A percentile compares a stretch with the other conserved stretches of the same genome.
Conservation (phyloP, 2,113 vertebrate species). For the Vulpes lagopus region DNA sequence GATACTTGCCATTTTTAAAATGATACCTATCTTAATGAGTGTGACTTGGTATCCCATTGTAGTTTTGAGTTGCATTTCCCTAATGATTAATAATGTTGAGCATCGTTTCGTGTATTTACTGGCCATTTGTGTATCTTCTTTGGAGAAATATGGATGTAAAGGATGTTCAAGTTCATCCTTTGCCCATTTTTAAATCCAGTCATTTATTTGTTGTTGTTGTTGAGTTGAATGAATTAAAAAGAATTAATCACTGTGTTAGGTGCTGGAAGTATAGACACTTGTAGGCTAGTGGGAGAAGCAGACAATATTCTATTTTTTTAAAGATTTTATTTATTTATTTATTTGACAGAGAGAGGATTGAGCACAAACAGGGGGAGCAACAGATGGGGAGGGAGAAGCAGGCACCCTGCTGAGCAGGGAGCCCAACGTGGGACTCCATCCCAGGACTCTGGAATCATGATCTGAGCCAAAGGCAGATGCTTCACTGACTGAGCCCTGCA, state of each 20-base stretch:
- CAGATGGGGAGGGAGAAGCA: too few relatives aligned
- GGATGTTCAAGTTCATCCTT: slow-evolving; percentile 12
- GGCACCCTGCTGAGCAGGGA: too few relatives aligned
- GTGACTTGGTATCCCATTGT: not conserved
- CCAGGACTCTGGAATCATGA: too few relatives aligned
- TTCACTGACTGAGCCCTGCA: too few relatives aligned
- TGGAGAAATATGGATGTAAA: not conserved
- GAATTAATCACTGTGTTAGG: not conserved
- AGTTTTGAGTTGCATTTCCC: slow-evolving; percentile 16
- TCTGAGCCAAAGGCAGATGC: too few relatives aligned
- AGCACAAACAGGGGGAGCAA: too few relatives aligned
- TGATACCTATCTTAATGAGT: not conserved
- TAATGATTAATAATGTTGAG: not conserved
- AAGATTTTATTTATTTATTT: too few relatives aligned
- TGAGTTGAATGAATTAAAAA: not conserved
- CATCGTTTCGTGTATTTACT: not conserved
- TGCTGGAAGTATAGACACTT: slow-evolving; percentile 34
- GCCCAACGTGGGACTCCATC: too few relatives aligned
- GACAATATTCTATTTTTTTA: not conserved
- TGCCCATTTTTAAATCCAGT: not conserved
- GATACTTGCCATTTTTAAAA: not conserved
- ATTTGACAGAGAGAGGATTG: too few relatives aligned
- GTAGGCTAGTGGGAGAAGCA: not conserved
- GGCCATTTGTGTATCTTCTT: not conserved
- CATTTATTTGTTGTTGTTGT: not conserved